Conservation (phyloP, 2,888 invertebrate species). For the Eupithecia abbreviata region DNA sequence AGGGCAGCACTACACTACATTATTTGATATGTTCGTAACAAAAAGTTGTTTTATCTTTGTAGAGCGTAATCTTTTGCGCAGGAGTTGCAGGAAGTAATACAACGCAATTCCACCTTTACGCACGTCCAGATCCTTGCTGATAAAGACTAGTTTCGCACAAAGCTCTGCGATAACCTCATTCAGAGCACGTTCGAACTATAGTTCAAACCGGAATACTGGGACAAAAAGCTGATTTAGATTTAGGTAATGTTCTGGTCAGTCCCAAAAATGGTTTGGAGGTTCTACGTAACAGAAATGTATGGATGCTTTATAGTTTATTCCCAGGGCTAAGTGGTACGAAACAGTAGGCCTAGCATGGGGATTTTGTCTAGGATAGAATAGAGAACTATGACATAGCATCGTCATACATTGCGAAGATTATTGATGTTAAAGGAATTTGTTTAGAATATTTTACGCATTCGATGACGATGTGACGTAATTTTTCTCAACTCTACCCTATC, state of each 20-base stretch:
- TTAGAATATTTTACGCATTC: too few species aligned
- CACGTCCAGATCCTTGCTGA: constrained; percentile 20
- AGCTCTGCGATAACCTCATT: constrained; percentile 18
- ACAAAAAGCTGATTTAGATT: constrained; percentile 17
- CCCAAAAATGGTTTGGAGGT: constrained; percentile 7
- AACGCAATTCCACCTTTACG: not conserved
- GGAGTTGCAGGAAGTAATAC: constrained; percentile 16
- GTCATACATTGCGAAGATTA: too few species aligned
- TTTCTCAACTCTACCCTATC: too few species aligned
- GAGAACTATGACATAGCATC: too few species aligned
- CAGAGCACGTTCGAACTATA: constrained; percentile 23
- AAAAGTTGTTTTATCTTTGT: not conserved
- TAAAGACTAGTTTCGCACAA: constrained; percentile 23
- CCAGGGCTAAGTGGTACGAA: not conserved
- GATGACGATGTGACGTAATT: too few species aligned
- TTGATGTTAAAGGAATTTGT: too few species aligned
- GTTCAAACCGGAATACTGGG: constrained; percentile 23
- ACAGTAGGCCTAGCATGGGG: not conserved
- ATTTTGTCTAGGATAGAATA: too few species aligned
- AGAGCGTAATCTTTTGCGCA: constrained; percentile 3
- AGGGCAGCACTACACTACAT: too few species aligned
- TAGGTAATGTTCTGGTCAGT: constrained; percentile 10
- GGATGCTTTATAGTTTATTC: not conserved
- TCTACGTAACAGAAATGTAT: not conserved
- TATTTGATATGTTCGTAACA: too few species aligned